phyloP scores from a whole-genome alignment of 2,888 invertebrate species.

The Epinotia bilunana region DNA sequence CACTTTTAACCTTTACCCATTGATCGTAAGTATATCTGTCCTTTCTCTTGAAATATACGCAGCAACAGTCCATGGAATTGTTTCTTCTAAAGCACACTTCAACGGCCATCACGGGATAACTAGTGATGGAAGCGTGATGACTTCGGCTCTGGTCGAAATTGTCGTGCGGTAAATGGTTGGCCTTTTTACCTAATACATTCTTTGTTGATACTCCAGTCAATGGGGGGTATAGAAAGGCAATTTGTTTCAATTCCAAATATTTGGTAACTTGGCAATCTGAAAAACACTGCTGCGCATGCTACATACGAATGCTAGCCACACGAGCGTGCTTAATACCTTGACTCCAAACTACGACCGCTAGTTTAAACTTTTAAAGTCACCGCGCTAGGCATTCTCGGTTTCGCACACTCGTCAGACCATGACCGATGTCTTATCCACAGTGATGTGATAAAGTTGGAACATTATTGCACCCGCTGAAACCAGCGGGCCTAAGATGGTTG shows the following conservation, averaged over 20 bases:
- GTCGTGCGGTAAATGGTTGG: background rate
- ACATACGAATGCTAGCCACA: background rate
- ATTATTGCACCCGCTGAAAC: too few relatives aligned
- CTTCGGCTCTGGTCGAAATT: background rate
- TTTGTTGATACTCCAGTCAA: conserved; percentile 7
- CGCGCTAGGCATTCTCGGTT: too few relatives aligned
- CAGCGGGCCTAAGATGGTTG: too few relatives aligned
- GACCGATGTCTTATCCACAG: too few relatives aligned
- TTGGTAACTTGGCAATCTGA: background rate
- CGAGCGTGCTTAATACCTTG: too few relatives aligned
- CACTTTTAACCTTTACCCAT: conserved; percentile 6
- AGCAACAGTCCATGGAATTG: background rate
- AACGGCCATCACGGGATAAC: background rate
- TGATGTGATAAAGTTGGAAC: too few relatives aligned
- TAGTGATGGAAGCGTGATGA: background rate
- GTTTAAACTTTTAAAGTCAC: too few relatives aligned
- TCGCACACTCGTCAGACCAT: too few relatives aligned
- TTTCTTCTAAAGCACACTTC: background rate
- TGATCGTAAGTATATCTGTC: background rate
- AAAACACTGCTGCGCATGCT: background rate
- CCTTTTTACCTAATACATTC: background rate
- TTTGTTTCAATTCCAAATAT: background rate
- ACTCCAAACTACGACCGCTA: too few relatives aligned
- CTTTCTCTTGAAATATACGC: conserved; percentile 9
- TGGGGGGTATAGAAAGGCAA: background rate